A percentile compares a stretch with the other conserved stretches of the same genome.
Conservation (phyloP, 2,888 invertebrate genomes). For the Choristoneura rosaceana region DNA sequence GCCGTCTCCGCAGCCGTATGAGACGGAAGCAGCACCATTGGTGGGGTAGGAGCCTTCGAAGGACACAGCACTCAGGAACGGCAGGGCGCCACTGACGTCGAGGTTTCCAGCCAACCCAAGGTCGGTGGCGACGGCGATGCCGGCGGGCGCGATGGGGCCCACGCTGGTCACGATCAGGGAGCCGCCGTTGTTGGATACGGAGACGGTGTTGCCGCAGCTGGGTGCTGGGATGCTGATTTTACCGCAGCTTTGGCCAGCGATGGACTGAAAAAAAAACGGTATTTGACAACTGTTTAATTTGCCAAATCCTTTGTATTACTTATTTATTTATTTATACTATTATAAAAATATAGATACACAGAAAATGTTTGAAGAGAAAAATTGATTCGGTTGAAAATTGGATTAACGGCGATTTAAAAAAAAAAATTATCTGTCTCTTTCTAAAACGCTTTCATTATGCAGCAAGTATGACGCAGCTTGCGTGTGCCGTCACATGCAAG, state of each 20-base stretch:
- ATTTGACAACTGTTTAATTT: no score
- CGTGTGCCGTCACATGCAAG: no score
- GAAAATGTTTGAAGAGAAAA: no score
- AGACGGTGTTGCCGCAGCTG: conserved; percentile 27
- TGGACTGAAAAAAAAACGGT: conserved; percentile 13
- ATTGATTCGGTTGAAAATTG: no score
- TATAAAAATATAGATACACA: no score
- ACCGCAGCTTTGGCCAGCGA: conserved; percentile 8
- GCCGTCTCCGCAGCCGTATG: conserved; percentile 44
- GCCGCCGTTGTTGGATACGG: not conserved
- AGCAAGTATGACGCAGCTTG: no score
- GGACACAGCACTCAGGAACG: conserved; percentile 54
- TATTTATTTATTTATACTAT: no score
- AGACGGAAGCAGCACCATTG: conserved; percentile 34
- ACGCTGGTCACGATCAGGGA: conserved; percentile 8
- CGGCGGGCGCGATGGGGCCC: conserved; percentile 24
- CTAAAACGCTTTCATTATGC: no score
- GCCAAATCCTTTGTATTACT: no score
- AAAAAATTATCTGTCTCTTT: no score
- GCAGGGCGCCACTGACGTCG: conserved; percentile 54
- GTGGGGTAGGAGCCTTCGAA: conserved; percentile 42
- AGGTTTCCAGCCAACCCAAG: conserved; percentile 52
- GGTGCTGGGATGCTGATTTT: conserved; percentile 23
- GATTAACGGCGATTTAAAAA: no score
- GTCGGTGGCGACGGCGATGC: conserved; percentile 52